Evolutionary conservation across 2,888 invertebrate species (phyloP), one percentile per base, ranked within the genome.

Genomic region (Drosophila austrosaltans): DNA sequence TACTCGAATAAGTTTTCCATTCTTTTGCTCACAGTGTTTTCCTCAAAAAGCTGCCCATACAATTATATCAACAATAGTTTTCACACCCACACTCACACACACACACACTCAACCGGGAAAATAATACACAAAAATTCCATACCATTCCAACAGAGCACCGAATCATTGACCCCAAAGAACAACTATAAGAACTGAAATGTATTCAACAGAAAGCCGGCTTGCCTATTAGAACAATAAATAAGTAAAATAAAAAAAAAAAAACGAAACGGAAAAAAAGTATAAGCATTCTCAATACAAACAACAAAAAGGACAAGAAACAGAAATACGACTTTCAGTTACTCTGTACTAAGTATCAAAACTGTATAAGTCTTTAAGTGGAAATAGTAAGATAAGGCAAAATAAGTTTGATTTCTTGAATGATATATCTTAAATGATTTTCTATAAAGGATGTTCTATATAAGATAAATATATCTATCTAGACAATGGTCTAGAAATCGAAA

Each of bases 121-220:
- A 1, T 25, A 39, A 62, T 22, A 42, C 53, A 69, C 59, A 53
- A 67, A 69, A 76, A 74, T 70, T 81, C 71, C 72, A 81, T 53
- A 68, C 67, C 75, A 73, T 39, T 58, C 59, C 48, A 10, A 10
- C 60, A 12, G 22, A 57, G 20, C 62, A 75, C 61, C 53, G n/a
- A 62, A 65, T 58, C 74, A 69, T 74, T 87, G 87, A 82, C 79
- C 87, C 65, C 87, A 72, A 76, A 70, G 22, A 48, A 48, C 22
- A 48, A 48, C 48, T 48, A 48, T 25, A 48, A 48, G 48, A 48
- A 48, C 10, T 7, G 48, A 48, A 48, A 48, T 48, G 48, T 48
- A 48, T 58, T 36, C 60, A 74, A 73, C 53, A 59, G 59, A 68
- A 62, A 48, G 48, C 66, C 73, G 67, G 67, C 62, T 57, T 58